These are phyloP conservation scores for Beris morrisii DNA, from an alignment of 2,888 invertebrate genomes.

Conservation along the genomic window DNA sequence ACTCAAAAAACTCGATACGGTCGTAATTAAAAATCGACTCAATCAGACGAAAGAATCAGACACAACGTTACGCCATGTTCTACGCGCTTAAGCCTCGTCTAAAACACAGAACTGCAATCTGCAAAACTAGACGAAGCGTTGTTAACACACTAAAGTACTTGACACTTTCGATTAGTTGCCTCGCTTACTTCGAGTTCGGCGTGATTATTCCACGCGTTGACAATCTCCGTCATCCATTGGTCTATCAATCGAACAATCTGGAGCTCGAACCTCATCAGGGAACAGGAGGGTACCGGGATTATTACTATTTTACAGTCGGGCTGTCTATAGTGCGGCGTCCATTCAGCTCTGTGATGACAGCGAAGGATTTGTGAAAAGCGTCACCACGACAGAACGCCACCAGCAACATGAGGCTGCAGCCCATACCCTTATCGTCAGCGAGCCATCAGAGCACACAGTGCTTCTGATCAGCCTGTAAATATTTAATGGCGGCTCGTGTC, in stretches of 20 bases:
- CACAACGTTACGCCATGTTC: too few species aligned
- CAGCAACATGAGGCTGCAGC: too few species aligned
- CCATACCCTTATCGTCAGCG: slow-evolving; percentile 1
- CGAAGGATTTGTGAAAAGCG: too few species aligned
- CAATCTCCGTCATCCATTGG: slow-evolving; percentile 16
- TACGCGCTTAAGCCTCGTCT: too few species aligned
- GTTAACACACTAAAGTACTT: slow-evolving; percentile 2
- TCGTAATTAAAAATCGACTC: too few species aligned
- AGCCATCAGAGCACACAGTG: slow-evolving; percentile 24
- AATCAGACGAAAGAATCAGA: too few species aligned
- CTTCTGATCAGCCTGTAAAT: slow-evolving; percentile 25
- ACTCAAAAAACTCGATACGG: too few species aligned
- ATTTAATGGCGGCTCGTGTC: slow-evolving; percentile 30
- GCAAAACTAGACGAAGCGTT: too few species aligned
- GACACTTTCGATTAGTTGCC: slow-evolving; percentile 30
- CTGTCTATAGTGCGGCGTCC: too few species aligned
- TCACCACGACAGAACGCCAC: too few species aligned
- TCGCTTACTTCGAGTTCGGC: slow-evolving; percentile 9
- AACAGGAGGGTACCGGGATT: background rate
- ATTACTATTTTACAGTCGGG: slow-evolving; percentile 20
- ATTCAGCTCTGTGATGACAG: too few species aligned
- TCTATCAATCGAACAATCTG: slow-evolving; percentile 24
- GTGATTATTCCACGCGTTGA: slow-evolving; percentile 8
- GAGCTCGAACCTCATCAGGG: slow-evolving; percentile 25
- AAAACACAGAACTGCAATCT: too few species aligned